Evolutionary conservation across 2,113 vertebrate genomes (phyloP).

Genomic region (Jacana jacana): DNA sequence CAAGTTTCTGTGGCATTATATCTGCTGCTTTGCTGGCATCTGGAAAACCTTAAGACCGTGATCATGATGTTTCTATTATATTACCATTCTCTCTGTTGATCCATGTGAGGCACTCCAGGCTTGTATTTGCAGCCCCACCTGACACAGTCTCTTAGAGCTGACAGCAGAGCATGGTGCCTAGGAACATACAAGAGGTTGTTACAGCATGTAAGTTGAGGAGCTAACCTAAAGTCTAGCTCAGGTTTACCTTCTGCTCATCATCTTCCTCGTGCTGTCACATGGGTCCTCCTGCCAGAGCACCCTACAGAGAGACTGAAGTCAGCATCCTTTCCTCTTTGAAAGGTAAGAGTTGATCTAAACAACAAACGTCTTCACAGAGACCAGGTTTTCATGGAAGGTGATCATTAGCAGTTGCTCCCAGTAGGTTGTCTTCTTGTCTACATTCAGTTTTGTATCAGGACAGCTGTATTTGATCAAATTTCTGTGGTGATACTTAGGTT

Average conservation of each 20-base stretch:
- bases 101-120: neutral
- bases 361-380: neutral
- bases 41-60: neutral
- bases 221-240: neutral
- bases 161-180: neutral
- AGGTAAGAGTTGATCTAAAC: neutral
- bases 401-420: rapidly evolving
- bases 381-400: neutral
- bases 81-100: neutral
- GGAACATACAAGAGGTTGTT: neutral
- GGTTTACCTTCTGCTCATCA: neutral
- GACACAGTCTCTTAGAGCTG: neutral
- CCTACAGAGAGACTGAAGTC: neutral
- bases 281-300: neutral
- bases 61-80: neutral
- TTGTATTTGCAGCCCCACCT: neutral
- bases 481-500: neutral
- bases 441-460: neutral
- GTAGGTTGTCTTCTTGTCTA: neutral
- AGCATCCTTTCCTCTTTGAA: neutral
- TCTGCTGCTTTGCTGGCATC: slow-evolving; percentile 1
- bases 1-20: neutral
- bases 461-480: neutral
- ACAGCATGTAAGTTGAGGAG: neutral
- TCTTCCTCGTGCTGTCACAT: neutral